phyloP scores from a whole-genome alignment of 35 echinoderm and acorn worm species.

The Strongylocentrotus purpuratus region DNA sequence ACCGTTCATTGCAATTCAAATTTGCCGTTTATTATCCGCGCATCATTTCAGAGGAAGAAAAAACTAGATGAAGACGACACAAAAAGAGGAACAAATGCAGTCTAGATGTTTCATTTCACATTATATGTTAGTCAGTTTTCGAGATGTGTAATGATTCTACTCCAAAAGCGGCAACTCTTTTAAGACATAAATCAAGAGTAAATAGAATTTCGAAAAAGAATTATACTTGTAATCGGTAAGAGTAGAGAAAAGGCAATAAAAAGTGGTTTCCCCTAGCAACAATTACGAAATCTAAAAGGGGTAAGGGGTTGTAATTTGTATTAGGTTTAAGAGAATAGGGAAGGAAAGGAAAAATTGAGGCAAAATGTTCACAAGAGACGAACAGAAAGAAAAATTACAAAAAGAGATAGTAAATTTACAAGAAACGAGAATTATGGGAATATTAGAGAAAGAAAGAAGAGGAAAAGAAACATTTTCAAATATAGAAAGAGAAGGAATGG shows the following conservation, averaged over 20 bases:
- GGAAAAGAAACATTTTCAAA: too few relatives aligned
- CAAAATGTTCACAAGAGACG: too few relatives aligned
- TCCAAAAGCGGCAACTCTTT: not conserved
- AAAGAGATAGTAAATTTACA: too few relatives aligned
- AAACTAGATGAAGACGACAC: not conserved
- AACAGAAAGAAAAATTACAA: too few relatives aligned
- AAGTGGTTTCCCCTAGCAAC: not conserved
- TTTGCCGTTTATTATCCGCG: too few relatives aligned
- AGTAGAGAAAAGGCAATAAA: not conserved
- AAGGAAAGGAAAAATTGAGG: not conserved
- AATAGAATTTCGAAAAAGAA: not conserved
- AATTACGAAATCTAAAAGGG: not conserved
- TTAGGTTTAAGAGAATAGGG: not conserved
- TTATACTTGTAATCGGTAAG: not conserved
- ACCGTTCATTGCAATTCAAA: not conserved
- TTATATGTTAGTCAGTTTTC: not conserved
- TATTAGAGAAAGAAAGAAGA: too few relatives aligned
- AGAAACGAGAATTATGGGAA: too few relatives aligned
- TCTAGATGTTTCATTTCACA: not conserved
- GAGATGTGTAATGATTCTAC: not conserved
- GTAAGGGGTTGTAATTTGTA: not conserved
- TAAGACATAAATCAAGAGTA: not conserved
- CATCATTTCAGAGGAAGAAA: not conserved
- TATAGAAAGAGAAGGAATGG: too few relatives aligned
- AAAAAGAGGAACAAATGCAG: not conserved